phyloP scores from a whole-genome alignment of 2,113 vertebrate species.

The Mus spicilegus region DNA sequence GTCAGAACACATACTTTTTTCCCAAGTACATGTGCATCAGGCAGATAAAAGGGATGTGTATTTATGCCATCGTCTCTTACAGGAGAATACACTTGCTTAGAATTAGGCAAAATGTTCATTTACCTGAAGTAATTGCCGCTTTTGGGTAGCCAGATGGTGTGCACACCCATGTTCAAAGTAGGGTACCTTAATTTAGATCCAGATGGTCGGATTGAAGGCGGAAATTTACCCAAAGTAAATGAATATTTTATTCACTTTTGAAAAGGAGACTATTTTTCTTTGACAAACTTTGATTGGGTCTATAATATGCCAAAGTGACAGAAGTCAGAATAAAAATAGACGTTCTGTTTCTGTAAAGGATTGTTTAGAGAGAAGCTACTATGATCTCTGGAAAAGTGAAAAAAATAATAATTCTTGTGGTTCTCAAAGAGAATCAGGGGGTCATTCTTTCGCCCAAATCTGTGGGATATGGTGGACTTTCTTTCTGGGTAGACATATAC shows the following conservation, averaged over 20 bases:
- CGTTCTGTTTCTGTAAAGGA: conserved; percentile 19
- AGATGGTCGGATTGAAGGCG: conserved; percentile 73
- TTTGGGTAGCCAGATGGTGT: conserved; percentile 77
- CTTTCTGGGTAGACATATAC: not conserved
- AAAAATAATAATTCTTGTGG: conserved; percentile 16
- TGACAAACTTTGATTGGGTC: conserved; percentile 67
- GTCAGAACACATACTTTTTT: not conserved
- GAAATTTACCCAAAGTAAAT: conserved; percentile 72
- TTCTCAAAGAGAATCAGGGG: conserved; percentile 36
- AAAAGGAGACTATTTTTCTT: conserved; percentile 62
- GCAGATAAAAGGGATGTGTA: conserved; percentile 27
- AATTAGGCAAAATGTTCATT: conserved; percentile 68
- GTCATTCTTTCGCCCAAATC: not conserved
- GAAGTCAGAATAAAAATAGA: conserved; percentile 58
- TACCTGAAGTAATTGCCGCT: conserved; percentile 76
- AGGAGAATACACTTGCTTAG: conserved; percentile 49
- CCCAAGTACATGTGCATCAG: conserved; percentile 22
- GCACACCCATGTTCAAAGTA: conserved; percentile 76
- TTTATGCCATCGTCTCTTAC: conserved; percentile 46
- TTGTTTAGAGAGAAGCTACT: conserved; percentile 50
- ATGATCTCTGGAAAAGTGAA: conserved; percentile 29
- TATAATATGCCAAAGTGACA: conserved; percentile 56
- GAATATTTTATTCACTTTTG: conserved; percentile 74
- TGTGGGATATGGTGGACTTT: conserved; percentile 3
- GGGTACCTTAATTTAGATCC: conserved; percentile 81